Evolutionary conservation across 2,888 invertebrate species (phyloP), one percentile per base, ranked within the genome.

Genomic region (Leucoma salicis): DNA sequence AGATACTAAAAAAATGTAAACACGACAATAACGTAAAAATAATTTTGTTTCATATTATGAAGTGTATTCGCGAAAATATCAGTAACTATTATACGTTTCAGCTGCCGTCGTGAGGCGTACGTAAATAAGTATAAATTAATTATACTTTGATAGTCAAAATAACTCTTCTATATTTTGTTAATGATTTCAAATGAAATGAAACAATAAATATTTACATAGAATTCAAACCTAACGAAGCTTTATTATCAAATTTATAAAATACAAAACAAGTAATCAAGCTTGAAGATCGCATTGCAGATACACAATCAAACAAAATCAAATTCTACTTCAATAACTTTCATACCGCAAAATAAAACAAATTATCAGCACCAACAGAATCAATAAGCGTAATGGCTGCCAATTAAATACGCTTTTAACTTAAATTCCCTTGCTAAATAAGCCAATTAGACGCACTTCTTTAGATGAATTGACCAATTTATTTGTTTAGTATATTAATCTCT

Each of bases 381-480:
- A 55, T 55, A 43, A 43, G 35, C 35, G 42, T 49, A 46, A 46
- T 39, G 42, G 49, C 42, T 49, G 15, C 37, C 47, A 55, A 58
- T 53, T 55, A 53, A 44, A 48, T 25, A 16, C 35, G 38, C 46
- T 53, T 46, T 59, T 40, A 53, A 53, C 45, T 49, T 36, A 49
- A 54, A 59, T 49, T 51, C 38, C 25, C 24, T 31, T 47, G 28
- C 45, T 40, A 41, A 55, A 53, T 45, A 44, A 50, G 45, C 43
- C 46, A 59, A 53, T 59, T 57, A 57, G 34, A 24, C 33, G 41
- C 35, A 35, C 42, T 50, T 45, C 46, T 31, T 35, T 46, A 33
- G 35, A 35, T 31, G 21, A 50, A 53, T 56, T 47, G 46, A 31
- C 32, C 37, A 58, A 58, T 58, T 55, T 43, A 47, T 39, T 56